Percentiles rank a stretch among this genome's conserved stretches.
Conservation (phyloP, 1,140 invertebrate genomes). For the Neodiprion lecontei region DNA sequence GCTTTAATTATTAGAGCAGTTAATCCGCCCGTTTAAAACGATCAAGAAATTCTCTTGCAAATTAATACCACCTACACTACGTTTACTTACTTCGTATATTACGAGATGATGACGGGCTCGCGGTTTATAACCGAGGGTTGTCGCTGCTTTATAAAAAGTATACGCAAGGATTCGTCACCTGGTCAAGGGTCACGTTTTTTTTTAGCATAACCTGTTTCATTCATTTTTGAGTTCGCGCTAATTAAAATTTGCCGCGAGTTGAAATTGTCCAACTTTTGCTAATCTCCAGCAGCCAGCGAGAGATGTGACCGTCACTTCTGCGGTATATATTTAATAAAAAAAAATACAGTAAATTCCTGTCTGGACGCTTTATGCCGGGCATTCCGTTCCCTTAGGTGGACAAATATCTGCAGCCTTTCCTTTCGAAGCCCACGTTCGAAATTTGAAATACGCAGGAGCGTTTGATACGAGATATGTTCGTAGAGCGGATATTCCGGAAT, state of each 20-base stretch:
- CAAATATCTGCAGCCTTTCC: neutral
- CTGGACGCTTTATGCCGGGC: neutral
- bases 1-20: slow-evolving; percentile 5
- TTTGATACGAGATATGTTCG: slow-evolving; percentile 7
- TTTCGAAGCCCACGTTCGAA: neutral
- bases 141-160: too few species aligned
- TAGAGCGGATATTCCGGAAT: neutral
- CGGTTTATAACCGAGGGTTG: neutral
- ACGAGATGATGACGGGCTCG: neutral
- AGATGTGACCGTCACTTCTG: too few species aligned
- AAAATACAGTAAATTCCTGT: too few species aligned
- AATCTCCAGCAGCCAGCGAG: too few species aligned
- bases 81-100: neutral
- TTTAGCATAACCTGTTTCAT: too few species aligned
- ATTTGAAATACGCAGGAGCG: slow-evolving; percentile 1
- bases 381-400: neutral
- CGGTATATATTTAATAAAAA: too few species aligned
- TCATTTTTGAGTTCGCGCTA: too few species aligned
- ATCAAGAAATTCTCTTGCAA: slow-evolving; percentile 1
- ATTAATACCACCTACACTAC: neutral
- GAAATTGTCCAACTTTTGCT: too few species aligned
- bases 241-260: too few species aligned
- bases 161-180: too few species aligned
- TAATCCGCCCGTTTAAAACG: slow-evolving; percentile 2
- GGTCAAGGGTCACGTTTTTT: too few species aligned